Conservation (phyloP, 2,888 invertebrate species). For the Andricus quercusramuli region DNA sequence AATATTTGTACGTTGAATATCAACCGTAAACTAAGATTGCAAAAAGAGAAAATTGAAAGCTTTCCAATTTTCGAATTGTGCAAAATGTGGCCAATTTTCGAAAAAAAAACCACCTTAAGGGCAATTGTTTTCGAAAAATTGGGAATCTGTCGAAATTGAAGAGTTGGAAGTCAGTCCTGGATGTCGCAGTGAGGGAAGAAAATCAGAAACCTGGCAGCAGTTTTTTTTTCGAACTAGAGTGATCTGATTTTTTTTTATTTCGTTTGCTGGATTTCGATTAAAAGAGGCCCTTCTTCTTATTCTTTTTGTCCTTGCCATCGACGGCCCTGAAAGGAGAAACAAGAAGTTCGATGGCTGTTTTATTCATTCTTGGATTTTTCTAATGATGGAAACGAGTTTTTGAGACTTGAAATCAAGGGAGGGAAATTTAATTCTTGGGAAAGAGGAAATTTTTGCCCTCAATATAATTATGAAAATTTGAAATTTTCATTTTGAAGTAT, state of each 20-base stretch:
- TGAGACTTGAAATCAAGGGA: neutral
- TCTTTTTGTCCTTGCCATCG: conserved; percentile 93
- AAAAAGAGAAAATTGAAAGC: conserved; percentile 22
- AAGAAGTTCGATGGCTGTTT: conserved; percentile 36
- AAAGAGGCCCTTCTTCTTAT: conserved; percentile 94
- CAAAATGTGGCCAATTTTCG: conserved; percentile 9
- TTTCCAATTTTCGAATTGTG: conserved; percentile 27
- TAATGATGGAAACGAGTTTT: conserved; percentile 3
- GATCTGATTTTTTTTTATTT: conserved; percentile 49
- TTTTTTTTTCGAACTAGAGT: conserved; percentile 35
- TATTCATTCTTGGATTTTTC: conserved; percentile 38
- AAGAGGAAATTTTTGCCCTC: neutral
- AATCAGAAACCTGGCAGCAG: conserved; percentile 22
- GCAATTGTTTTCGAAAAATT: neutral
- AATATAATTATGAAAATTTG: too few species aligned
- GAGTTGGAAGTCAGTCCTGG: conserved; percentile 21
- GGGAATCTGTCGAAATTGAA: conserved; percentile 14
- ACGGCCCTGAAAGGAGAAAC: conserved; percentile 84
- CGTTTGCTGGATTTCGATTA: conserved; percentile 78
- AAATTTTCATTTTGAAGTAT: too few species aligned
- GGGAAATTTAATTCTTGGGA: neutral
- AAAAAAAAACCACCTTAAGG: neutral
- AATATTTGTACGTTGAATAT: conserved; percentile 38
- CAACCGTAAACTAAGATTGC: conserved; percentile 36
- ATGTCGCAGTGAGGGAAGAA: conserved; percentile 17